Evolutionary conservation across 2,888 invertebrate genomes (phyloP), one percentile per base, ranked within the genome.

Genomic region (Hyppa rectilinea): DNA sequence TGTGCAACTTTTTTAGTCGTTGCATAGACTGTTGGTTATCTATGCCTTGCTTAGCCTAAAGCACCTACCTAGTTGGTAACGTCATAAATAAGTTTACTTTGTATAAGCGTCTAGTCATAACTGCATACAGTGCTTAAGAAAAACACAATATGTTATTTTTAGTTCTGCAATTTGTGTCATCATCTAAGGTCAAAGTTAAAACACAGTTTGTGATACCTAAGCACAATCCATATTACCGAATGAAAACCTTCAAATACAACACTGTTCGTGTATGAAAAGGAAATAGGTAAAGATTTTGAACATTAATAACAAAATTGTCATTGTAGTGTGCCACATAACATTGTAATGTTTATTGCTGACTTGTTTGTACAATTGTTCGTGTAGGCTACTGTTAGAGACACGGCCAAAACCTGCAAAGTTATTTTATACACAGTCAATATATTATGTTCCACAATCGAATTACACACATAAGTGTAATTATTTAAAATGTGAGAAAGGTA

Each of bases 351-450:
- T 40, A 70, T 63, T 75, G 43, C 40, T 71, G 58, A 66, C 26
- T 56, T 81, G 74, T 77, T 77, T 64, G 26, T 50, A 67, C 66
- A 77, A 80, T 45, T 72, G 73, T 63, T 65, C 53, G 23, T 40
- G 47, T 23, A 49, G 10, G 40, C 7, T 43, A 23, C 45, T 55
- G 49, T 59, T 65, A 45, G 40, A 69, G 50, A 55, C 47, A 50
- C 5, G 49, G 47, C 47, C 5, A 49, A 69, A 65, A 38, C 20
- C 43, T 68, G 43, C 43, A 10, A 53, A 50, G 2, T 36, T 69
- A 64, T 73, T 49, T 47, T 40, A 38, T 47, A 75, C 14, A 52
- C 61, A 38, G 6, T 7, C 14, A 14, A 56, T 9, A 12, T 12
- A 29, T 50, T 12, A 29, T 50, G 9, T 49, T 45, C 29, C 29